Evolutionary conservation across 2,113 vertebrate species (phyloP).

Genomic region (Podocnemis expansa): DNA sequence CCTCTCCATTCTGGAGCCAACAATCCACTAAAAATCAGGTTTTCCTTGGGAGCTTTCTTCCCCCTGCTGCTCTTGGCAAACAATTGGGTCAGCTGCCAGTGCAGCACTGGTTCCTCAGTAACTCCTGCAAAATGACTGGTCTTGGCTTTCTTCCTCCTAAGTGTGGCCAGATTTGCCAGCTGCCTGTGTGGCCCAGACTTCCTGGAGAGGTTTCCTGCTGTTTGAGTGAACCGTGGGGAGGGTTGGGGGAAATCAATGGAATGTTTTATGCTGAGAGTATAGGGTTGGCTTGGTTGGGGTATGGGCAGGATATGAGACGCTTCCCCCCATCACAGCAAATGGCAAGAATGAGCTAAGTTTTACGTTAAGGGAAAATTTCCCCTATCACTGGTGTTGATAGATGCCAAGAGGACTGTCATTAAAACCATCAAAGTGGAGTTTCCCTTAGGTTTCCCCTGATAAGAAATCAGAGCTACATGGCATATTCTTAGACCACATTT

Average conservation of each 20-base stretch:
- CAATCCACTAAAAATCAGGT: background rate
- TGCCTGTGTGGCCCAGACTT: background rate
- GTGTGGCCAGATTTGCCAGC: background rate
- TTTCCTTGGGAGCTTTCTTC: background rate
- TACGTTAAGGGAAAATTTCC: background rate
- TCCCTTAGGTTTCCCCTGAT: background rate
- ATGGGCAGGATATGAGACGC: background rate
- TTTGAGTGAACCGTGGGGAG: background rate
- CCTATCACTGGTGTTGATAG: background rate
- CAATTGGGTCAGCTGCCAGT: background rate
- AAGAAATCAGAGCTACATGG: background rate
- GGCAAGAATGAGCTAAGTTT: background rate
- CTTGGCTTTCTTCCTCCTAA: background rate
- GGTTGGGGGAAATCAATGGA: background rate
- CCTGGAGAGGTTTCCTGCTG: background rate
- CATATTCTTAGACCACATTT: rapidly evolving
- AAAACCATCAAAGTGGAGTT: background rate
- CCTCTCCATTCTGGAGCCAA: background rate
- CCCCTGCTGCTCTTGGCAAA: background rate
- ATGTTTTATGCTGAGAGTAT: background rate
- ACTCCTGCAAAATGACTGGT: background rate
- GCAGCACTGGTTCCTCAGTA: background rate
- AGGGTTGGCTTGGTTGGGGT: background rate
- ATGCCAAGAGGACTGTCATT: background rate
- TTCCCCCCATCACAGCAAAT: background rate